A percentile compares a stretch with the other conserved stretches of the same genome.
Conservation (phyloP, 1,140 invertebrate genomes). For the Papilio machaon region DNA sequence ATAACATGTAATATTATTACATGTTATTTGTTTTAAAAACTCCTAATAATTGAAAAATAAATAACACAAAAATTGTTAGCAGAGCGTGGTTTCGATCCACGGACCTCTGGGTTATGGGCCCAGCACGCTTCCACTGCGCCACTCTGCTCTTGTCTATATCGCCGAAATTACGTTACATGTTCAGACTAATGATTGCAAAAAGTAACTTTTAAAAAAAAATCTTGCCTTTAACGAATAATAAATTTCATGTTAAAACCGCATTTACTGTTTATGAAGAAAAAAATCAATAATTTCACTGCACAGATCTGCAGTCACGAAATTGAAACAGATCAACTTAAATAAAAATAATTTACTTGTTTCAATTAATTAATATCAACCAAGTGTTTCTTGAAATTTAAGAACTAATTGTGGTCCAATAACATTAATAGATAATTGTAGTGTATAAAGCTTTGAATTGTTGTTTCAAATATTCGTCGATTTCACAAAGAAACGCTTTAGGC, state of each 20-base stretch:
- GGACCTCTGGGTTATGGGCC: constrained; percentile 40
- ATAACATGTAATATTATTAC: neutral
- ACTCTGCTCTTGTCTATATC: constrained; percentile 14
- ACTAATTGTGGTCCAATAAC: neutral
- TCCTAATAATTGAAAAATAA: neutral
- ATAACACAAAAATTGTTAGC: neutral
- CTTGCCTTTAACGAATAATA: too few relatives aligned
- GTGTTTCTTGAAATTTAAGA: neutral
- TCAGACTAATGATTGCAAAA: neutral
- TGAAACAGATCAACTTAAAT: too few relatives aligned
- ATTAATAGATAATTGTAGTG: constrained; percentile 25
- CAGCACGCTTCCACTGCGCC: constrained; percentile 40
- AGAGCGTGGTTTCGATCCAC: constrained; percentile 40
- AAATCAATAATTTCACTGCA: too few relatives aligned
- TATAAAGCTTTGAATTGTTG: neutral
- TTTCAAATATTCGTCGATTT: constrained; percentile 20
- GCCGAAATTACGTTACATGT: neutral
- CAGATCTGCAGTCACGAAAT: too few relatives aligned
- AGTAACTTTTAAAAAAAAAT: too few relatives aligned
- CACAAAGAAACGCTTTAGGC: constrained; percentile 25
- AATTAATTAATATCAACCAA: neutral
- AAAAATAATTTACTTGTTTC: neutral
- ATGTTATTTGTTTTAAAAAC: neutral
- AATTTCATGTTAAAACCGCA: too few relatives aligned
- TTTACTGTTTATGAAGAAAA: too few relatives aligned